Evolutionary conservation across 2,888 invertebrate species (phyloP).

Genomic region (Pristionchus fissidentatus): DNA sequence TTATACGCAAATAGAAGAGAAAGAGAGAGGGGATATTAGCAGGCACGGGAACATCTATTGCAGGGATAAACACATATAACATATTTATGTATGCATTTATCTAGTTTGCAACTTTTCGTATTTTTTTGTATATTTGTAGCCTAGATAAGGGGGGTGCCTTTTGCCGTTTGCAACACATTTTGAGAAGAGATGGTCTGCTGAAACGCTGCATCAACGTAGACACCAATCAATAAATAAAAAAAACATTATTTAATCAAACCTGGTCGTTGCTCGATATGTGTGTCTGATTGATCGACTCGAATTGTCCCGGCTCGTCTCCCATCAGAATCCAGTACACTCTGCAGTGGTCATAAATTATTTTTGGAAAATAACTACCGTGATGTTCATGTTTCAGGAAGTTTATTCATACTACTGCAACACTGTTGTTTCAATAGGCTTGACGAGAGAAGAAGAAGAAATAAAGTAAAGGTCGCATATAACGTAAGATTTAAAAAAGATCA

Average conservation of each 20-base stretch:
- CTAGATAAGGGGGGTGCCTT: too few species aligned
- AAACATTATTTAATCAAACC: constrained; percentile 57
- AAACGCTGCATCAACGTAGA: not conserved
- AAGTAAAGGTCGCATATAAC: not conserved
- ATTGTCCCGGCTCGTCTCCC: constrained; percentile 69
- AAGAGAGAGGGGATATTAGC: not conserved
- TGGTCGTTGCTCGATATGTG: constrained; percentile 75
- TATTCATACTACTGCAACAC: not conserved
- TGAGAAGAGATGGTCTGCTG: constrained; percentile 15
- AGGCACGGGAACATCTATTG: too few species aligned
- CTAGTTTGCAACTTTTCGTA: too few species aligned
- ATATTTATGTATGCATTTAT: too few species aligned
- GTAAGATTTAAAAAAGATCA: not conserved
- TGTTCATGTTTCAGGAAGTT: too few species aligned
- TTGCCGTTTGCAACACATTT: too few species aligned
- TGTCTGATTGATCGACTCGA: constrained; percentile 72
- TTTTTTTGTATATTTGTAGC: too few species aligned
- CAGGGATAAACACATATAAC: too few species aligned
- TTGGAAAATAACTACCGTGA: not conserved
- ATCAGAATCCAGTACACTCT: constrained; percentile 75
- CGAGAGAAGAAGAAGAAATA: not conserved
- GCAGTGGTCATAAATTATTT: not conserved
- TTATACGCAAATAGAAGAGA: not conserved
- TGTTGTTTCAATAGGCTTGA: not conserved
- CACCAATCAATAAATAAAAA: not conserved